Conservation (phyloP, 2,888 invertebrate genomes). For the Hylaea fasciaria region DNA sequence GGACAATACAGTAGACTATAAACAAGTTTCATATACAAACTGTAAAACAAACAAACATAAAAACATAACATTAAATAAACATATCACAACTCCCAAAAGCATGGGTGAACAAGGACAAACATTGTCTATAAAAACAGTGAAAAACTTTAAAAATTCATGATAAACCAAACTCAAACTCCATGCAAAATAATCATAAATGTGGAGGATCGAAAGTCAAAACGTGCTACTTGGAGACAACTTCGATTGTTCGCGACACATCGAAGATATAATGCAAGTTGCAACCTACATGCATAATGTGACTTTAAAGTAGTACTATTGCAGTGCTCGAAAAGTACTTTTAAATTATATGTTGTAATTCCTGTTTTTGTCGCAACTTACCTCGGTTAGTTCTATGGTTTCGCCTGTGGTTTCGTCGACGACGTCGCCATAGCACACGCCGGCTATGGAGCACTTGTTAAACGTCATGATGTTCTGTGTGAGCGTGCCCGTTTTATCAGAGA, state of each 20-base stretch:
- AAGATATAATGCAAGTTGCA: constrained; percentile 46
- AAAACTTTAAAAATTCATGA: constrained; percentile 24
- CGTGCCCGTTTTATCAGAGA: constrained; percentile 99
- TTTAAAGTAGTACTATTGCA: constrained; percentile 36
- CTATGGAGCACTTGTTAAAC: constrained; percentile 99
- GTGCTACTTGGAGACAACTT: constrained; percentile 50
- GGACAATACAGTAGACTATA: constrained; percentile 31
- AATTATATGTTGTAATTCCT: constrained; percentile 1
- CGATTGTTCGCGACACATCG: constrained; percentile 41
- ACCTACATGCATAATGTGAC: constrained; percentile 59
- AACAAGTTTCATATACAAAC: constrained; percentile 56
- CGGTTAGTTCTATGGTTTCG: constrained; percentile 93
- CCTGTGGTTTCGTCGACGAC: constrained; percentile 94
- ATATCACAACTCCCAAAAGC: constrained; percentile 65
- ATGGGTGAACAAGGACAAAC: constrained; percentile 58
- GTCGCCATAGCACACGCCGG: constrained; percentile 96
- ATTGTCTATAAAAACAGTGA: constrained; percentile 20
- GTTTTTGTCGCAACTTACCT: constrained; percentile 84
- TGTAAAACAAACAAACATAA: constrained; percentile 58
- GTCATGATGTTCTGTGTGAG: constrained; percentile 99
- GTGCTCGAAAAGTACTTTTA: constrained; percentile 40
- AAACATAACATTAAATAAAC: constrained; percentile 56
- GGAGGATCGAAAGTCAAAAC: constrained; percentile 48
- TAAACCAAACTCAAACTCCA: constrained; percentile 60
- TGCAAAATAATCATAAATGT: constrained; percentile 59